Base-by-base conservation (phyloP, 2,113 vertebrate species). In the Scomber colias region DNA sequence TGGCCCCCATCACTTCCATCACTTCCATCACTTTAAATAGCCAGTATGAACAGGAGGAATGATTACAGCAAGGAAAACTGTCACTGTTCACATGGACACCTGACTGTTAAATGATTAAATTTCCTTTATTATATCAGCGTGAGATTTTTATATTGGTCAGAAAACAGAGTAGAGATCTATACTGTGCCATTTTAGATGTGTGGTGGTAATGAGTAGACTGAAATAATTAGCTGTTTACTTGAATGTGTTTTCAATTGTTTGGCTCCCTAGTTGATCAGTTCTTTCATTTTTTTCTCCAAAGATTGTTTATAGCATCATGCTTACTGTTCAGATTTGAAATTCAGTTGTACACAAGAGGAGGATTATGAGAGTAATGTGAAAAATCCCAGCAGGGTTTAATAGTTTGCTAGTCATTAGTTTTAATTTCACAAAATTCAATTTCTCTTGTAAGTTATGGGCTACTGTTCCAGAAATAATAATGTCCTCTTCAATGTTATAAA, bases 161-260 rank as follows among this genome's bases (percentile, higher is more conserved):
- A 75, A 51, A 82, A 63, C 13, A 27, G 30, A 46, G 76, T 76
- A 45, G 61, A 64, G 71, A 71, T 79, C 44, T 71, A 46, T 8
- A 4, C 31, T 56, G 59, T 62, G 67, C 60, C 21, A 46, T 64
- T 69, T 80, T 24, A 63, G 71, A 83, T 77, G 65, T 79, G 77
- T 60, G 68, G 31, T 79, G 35, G 21, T 49, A 73, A 78, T 30
- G 59, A 80, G 75, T 49, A 57, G 50, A 71, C 44, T 54, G 68
- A 81, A 86, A 86, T 71, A 69, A 86, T 85, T 79, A 84, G 56
- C 65, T 70, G 62, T 77, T 81, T 11, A 75, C 79, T 66, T 69
- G 1, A 64, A 81, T 64, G 24, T 40, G 35, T 85, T 51, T 86
- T 78, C 49, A 75, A 21, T 62, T 75, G 6, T 49, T 49, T 63